Percentiles rank a stretch among this genome's conserved stretches.
These are phyloP conservation scores for Smittia aterrima DNA, from an alignment of 2,888 invertebrate genomes.

Conservation along the genomic window DNA sequence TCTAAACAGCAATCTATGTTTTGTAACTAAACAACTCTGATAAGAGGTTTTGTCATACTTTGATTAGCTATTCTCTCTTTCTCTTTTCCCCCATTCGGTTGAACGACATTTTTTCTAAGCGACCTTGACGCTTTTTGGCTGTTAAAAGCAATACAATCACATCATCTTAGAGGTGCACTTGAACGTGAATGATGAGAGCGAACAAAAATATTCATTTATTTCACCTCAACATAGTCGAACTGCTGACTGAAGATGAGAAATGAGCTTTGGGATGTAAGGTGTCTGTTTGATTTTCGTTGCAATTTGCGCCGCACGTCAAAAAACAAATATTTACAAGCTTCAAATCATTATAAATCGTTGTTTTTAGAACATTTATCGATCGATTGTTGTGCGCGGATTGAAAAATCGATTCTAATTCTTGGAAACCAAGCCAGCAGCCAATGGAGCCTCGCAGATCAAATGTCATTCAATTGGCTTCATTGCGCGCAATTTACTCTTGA, in stretches of 20 bases:
- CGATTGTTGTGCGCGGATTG: neutral
- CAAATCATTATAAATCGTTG: neutral
- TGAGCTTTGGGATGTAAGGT: neutral
- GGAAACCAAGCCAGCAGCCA: no score
- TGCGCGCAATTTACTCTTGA: constrained; percentile 3
- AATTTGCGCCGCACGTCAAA: neutral
- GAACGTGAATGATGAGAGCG: neutral
- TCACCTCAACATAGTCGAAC: neutral
- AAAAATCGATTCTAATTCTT: no score
- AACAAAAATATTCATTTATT: neutral
- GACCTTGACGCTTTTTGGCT: constrained; percentile 28
- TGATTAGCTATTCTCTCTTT: neutral
- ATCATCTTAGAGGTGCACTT: neutral
- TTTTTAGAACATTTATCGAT: constrained; percentile 3
- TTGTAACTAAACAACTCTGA: no score
- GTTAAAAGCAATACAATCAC: neutral
- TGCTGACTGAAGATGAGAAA: neutral
- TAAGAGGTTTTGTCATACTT: no score
- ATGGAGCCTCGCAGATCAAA: no score
- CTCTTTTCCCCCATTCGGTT: neutral
- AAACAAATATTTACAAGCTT: neutral
- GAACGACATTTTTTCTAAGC: constrained; percentile 12
- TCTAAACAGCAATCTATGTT: no score
- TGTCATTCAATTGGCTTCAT: neutral
- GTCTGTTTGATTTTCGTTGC: neutral